A percentile compares a stretch with the other conserved stretches of the same genome.
phyloP scores from a whole-genome alignment of 2,888 invertebrate genomes.

The Sisyra terminalis region DNA sequence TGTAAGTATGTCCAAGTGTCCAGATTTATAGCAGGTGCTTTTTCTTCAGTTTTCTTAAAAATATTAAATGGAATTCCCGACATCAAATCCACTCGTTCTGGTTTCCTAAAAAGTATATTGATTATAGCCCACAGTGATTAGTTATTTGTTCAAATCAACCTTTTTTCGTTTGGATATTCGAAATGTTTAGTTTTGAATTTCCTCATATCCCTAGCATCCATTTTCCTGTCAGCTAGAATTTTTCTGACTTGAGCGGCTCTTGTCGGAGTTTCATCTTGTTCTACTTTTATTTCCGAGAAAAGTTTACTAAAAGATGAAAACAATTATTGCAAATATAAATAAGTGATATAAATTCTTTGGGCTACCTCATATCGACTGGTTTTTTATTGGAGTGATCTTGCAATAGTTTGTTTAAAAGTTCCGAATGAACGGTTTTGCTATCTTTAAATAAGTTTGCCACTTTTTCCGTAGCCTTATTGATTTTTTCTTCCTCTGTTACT shows the following conservation, averaged over 20 bases:
- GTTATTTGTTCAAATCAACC: not conserved
- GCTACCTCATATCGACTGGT: conserved; percentile 1
- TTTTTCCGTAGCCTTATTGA: conserved; percentile 47
- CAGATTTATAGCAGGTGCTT: conserved; percentile 27
- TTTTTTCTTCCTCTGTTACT: conserved; percentile 18
- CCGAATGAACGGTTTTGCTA: conserved; percentile 50
- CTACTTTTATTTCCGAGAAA: conserved; percentile 63
- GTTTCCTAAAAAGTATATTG: conserved; percentile 14
- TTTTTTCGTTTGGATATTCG: not conserved
- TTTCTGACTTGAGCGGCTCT: conserved; percentile 38
- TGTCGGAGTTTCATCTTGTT: conserved; percentile 32
- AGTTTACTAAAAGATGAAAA: conserved; percentile 38
- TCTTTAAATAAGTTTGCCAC: conserved; percentile 55
- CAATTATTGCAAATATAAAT: conserved; percentile 5
- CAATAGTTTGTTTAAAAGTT: conserved; percentile 50
- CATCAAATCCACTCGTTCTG: conserved; percentile 42
- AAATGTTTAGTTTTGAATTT: conserved; percentile 2
- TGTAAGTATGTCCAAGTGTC: conserved; percentile 52
- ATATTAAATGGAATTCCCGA: conserved; percentile 44
- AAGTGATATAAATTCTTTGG: conserved; percentile 2
- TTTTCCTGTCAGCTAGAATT: conserved; percentile 4
- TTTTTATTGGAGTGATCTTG: conserved; percentile 25
- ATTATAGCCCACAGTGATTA: too few relatives aligned
- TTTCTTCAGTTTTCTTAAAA: conserved; percentile 29
- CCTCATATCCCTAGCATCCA: conserved; percentile 3